Evolutionary conservation across 2,797 vertebrate genomes (phyloP).

Genomic region (Coilia nasus): DNA sequence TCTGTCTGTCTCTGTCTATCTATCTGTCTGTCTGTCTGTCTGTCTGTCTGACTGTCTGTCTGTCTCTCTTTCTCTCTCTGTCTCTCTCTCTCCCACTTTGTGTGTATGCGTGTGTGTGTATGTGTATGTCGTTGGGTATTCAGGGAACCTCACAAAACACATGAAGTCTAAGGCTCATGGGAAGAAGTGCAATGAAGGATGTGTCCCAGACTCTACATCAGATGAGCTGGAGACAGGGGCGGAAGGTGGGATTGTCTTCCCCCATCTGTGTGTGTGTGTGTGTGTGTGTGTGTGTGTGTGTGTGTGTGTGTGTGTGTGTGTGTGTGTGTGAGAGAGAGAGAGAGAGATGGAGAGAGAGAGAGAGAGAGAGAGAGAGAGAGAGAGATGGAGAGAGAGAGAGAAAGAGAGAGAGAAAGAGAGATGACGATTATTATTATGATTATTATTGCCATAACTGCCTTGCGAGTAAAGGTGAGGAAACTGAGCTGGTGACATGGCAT

Average conservation of each 20-base stretch:
- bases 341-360: background rate
- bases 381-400: background rate
- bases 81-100: slow-evolving; percentile 18
- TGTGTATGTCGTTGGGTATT: slow-evolving; percentile 49
- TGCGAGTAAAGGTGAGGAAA: too few species aligned
- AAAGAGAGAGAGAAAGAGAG: background rate
- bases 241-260: slow-evolving; percentile 62
- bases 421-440: background rate
- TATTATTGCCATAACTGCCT: too few species aligned
- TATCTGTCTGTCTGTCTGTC: background rate
- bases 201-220: slow-evolving; percentile 72
- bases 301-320: background rate
- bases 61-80: slow-evolving; percentile 30
- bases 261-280: slow-evolving; percentile 4
- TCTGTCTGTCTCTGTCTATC: too few species aligned
- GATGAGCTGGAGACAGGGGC: slow-evolving; percentile 81
- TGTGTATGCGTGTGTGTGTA: background rate
- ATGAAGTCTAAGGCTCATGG: slow-evolving; percentile 84
- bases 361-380: background rate
- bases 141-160: slow-evolving; percentile 85
- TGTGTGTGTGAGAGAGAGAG: background rate
- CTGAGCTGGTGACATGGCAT: too few species aligned
- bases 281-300: background rate
- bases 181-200: slow-evolving; percentile 86
- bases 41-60: background rate